Conservation (phyloP, 2,113 vertebrate species). For the Amazona guildingii region DNA sequence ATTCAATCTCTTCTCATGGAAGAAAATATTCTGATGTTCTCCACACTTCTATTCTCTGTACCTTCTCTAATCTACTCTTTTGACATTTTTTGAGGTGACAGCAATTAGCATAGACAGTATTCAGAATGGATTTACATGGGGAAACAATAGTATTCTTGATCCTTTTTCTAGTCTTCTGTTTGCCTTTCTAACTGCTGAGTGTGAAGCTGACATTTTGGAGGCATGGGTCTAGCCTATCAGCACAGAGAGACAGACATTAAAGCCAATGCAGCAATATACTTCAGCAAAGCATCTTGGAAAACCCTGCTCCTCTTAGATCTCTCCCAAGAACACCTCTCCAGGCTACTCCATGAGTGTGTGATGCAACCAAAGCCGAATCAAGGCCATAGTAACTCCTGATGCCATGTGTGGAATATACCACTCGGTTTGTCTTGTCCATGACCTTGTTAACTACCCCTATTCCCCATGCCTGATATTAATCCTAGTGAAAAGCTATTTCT, state of each 20-base stretch:
- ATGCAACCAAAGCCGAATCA: neutral
- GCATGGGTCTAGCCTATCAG: neutral
- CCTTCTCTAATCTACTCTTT: neutral
- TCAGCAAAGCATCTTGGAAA: neutral
- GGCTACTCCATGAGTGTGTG: neutral
- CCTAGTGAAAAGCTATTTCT: neutral
- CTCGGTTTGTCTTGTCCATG: neutral
- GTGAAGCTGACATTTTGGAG: neutral
- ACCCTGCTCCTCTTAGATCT: neutral
- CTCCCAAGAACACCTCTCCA: neutral
- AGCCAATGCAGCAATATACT: neutral
- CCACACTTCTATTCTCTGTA: neutral
- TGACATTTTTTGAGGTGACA: neutral
- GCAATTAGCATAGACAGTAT: neutral
- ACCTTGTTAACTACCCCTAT: neutral
- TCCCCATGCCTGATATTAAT: neutral
- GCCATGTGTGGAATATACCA: neutral
- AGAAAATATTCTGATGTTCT: neutral
- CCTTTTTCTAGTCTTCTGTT: neutral
- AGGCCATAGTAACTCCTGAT: neutral
- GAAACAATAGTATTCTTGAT: neutral
- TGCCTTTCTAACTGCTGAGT: neutral
- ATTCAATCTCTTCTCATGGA: neutral
- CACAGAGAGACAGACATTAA: neutral
- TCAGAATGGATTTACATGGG: neutral